Base-by-base conservation (phyloP, 1,140 invertebrate genomes). In the Amphibalanus amphitrite region DNA sequence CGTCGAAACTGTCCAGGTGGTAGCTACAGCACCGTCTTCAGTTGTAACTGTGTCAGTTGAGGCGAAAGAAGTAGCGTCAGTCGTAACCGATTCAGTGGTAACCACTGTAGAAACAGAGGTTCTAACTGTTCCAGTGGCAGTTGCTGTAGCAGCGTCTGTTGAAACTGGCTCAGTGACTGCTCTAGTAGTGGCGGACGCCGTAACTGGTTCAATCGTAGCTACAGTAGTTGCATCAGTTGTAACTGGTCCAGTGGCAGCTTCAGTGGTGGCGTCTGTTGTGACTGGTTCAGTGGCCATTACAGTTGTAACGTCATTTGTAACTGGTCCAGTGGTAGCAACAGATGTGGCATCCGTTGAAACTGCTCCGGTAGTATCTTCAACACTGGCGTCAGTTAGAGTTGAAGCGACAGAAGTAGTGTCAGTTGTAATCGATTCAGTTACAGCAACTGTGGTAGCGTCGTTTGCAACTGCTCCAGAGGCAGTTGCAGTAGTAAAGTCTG, bases 291-390 rank as follows among this genome's bases (percentile, higher is more conserved):
- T 64, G 72, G 69, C 26, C 72, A 70, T 28, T 69, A 33, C 26
- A 71, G 25, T 28, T 4, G 71, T 64, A 71, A 70, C 23, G 29
- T 25, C 64, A 71, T 70, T 64, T 69, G 71, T 64, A 71, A 70
- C 23, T 69, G 71, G 23, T 20, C 15, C 64, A 71, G 15, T 64
- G 29, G 15, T 64, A 71, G 71, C 64, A 25, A 70, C 20, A 71
- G 71, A 4, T 8, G 47, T 59, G 20, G 13, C 20, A 59, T 23
- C 47, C 10, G 47, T 23, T 59, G 47, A 1, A 59, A 13, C 47
- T 59, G 47, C 23, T 59, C 13, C 47, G 23, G 47, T 59, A 59
- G 10, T 59, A 59, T 20, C 47, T 17, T 1, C 47, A 59, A 20
- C 17, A 3, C 10, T 59, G 47, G 20, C 47, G 23, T 59, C 47